These are phyloP conservation scores for Pollachius pollachius DNA, from an alignment of 2,113 vertebrate species.

Conservation along the genomic window DNA sequence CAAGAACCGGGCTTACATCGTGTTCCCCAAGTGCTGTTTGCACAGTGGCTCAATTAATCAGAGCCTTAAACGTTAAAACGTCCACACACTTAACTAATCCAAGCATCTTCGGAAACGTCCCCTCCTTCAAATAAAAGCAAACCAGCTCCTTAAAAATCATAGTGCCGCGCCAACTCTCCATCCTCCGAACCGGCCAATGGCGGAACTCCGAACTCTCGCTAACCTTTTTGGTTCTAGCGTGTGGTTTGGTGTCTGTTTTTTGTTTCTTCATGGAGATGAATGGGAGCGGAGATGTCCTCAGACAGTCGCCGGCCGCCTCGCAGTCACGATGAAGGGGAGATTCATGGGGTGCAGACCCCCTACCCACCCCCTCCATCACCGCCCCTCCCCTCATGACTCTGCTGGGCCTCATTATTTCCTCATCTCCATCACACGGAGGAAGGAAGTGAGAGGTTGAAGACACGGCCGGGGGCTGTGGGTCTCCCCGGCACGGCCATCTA, in stretches of 20 bases:
- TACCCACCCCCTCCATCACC: conserved; percentile 4
- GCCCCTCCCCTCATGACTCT: conserved; percentile 8
- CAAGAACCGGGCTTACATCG: too few relatives aligned
- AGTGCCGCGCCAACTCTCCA: too few relatives aligned
- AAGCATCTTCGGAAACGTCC: too few relatives aligned
- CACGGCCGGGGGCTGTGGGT: conserved; percentile 40
- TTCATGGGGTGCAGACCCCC: conserved; percentile 48
- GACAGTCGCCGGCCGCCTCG: conserved; percentile 60
- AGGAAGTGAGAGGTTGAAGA: conserved; percentile 45
- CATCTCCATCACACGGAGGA: conserved; percentile 51
- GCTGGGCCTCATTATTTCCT: conserved; percentile 62
- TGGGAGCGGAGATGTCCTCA: conserved; percentile 46
- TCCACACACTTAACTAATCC: too few relatives aligned
- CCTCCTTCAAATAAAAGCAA: too few relatives aligned
- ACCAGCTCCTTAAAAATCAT: too few relatives aligned
- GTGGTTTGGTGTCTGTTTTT: background rate
- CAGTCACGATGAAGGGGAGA: conserved; percentile 60
- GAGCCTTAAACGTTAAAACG: too few relatives aligned
- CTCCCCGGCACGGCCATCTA: conserved; percentile 53
- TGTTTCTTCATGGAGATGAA: conserved; percentile 68
- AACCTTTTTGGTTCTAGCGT: background rate
- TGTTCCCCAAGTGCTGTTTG: too few relatives aligned
- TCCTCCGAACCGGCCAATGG: too few relatives aligned
- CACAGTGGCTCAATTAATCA: too few relatives aligned
- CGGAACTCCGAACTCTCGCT: background rate